phyloP scores from a whole-genome alignment of 2,113 vertebrate species.

The Anhinga rufa region DNA sequence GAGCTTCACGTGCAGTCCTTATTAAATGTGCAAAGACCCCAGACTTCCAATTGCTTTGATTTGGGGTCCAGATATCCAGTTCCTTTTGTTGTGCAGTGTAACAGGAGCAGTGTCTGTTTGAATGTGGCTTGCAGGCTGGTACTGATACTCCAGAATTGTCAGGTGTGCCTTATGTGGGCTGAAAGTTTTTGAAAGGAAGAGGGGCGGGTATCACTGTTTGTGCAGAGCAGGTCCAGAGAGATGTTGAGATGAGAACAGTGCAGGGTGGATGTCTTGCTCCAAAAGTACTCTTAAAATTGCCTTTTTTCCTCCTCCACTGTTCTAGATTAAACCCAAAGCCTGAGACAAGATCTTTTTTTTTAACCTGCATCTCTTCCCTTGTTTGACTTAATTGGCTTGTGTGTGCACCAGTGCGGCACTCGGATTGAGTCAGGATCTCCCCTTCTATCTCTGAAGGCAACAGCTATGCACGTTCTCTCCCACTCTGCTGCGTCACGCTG shows the following conservation, averaged over 20 bases:
- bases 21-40: background rate
- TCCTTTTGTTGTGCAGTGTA: background rate
- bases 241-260: background rate
- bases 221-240: background rate
- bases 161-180: too few species aligned
- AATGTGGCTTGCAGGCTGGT: too few species aligned
- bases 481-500: background rate
- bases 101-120: background rate
- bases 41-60: background rate
- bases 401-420: background rate
- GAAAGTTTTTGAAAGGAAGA: background rate
- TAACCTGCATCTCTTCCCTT: background rate
- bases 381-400: background rate
- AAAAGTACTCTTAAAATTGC: background rate
- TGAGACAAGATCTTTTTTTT: background rate
- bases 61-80: rapidly evolving
- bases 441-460: background rate
- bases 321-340: background rate
- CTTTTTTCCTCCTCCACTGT: background rate
- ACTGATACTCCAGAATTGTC: rapidly evolving
- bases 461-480: background rate
- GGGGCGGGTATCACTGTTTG: background rate
- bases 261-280: background rate
- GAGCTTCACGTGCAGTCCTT: background rate
- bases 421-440: background rate